These are phyloP conservation scores for Craniophora ligustri DNA, from an alignment of 2,888 invertebrate genomes.

Conservation along the genomic window DNA sequence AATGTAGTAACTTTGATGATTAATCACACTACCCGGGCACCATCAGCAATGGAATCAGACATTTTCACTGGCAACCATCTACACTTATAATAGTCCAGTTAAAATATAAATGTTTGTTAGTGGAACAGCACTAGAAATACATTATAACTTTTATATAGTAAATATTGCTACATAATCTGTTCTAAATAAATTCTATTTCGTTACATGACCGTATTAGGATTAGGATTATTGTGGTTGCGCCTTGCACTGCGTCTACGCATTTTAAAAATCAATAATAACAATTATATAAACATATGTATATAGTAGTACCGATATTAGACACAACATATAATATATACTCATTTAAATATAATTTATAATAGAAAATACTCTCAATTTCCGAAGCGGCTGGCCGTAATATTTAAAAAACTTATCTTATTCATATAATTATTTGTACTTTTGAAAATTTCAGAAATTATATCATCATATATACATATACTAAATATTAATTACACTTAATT, in stretches of 20 bases:
- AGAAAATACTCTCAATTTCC: not conserved
- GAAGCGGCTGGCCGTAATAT: constrained; percentile 10
- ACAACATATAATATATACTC: too few species aligned
- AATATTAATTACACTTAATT: not conserved
- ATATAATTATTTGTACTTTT: constrained; percentile 50
- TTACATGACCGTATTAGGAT: constrained; percentile 37
- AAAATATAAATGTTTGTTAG: constrained; percentile 44
- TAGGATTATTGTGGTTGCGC: constrained; percentile 6
- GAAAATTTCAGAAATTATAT: constrained; percentile 15
- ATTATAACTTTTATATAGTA: constrained; percentile 49
- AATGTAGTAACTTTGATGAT: not conserved
- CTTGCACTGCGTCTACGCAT: constrained; percentile 32
- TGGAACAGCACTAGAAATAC: constrained; percentile 57
- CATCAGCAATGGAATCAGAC: constrained; percentile 16
- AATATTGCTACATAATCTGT: constrained; percentile 51
- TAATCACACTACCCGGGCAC: constrained; percentile 18
- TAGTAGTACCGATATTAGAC: not conserved
- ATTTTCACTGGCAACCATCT: constrained; percentile 28
- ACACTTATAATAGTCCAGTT: constrained; percentile 28
- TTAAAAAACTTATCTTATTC: constrained; percentile 41
- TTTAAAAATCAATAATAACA: not conserved
- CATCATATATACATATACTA: not conserved
- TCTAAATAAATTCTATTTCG: constrained; percentile 49
- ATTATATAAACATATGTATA: not conserved
- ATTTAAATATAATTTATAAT: not conserved